A percentile compares a stretch with the other conserved stretches of the same genome.
Conservation (phyloP, 2,797 vertebrate species). For the Semaprochilodus insignis region DNA sequence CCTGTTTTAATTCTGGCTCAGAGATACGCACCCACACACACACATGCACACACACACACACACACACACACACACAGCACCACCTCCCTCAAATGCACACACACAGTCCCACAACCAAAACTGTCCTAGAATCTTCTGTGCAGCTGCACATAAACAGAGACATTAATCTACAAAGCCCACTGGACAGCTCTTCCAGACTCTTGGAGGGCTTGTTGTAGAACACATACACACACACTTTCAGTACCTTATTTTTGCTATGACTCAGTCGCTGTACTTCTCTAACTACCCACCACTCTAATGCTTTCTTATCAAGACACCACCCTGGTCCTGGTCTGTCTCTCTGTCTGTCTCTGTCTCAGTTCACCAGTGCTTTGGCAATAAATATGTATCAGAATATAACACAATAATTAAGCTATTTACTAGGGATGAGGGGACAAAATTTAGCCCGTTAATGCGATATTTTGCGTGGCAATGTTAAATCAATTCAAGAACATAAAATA, state of each 20-base stretch:
- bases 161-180: slow-evolving; percentile 50
- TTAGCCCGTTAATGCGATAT: too few species aligned
- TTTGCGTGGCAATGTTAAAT: too few species aligned
- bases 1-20: slow-evolving; percentile 49
- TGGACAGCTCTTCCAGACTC: slow-evolving; percentile 38
- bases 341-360: background rate
- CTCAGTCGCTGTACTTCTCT: background rate
- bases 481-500: too few species aligned
- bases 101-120: slow-evolving; percentile 3
- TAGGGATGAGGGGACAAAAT: too few species aligned
- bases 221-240: slow-evolving; percentile 16
- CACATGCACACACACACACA: background rate
- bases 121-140: slow-evolving; percentile 34
- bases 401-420: too few species aligned
- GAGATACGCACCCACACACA: slow-evolving; percentile 12
- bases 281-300: background rate
- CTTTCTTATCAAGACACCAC: too few species aligned
- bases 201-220: slow-evolving; percentile 23
- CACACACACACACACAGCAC: background rate
- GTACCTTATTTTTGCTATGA: slow-evolving; percentile 16
- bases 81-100: background rate
- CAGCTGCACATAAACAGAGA: slow-evolving; percentile 54
- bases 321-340: slow-evolving; percentile 10
- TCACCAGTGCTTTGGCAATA: too few species aligned
- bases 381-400: too few species aligned